Evolutionary conservation across 2,797 vertebrate genomes (phyloP), one percentile per base, ranked within the genome.

Genomic region (Synaphobranchus kaupii): DNA sequence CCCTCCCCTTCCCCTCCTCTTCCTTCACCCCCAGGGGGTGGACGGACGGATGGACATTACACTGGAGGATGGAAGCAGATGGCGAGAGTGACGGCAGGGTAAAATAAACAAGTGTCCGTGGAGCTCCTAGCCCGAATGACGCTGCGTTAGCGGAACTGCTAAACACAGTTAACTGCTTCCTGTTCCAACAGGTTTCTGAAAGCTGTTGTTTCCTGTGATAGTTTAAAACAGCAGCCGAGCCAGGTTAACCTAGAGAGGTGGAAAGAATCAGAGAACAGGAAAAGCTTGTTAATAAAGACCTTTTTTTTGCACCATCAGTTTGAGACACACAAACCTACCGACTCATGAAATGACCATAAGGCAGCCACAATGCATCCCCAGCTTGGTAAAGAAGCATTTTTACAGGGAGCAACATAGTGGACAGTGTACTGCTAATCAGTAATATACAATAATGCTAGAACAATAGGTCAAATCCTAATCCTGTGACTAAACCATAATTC

Each of bases 201-300:
- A 80, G 44, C 20, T 80, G 76, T 9, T 31, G 17, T 56, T 34
- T 44, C 25, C 25, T 6, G 47, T 66, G 63, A 48, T 66, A 84
- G 66, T 39, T 25, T 50, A 83, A 84, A 71, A 68, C 31, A 58
- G 25, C 31, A 84, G 86, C 86, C 39, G 66, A 66, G 22, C 25
- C 52, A 56, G 68, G 82, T 52, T n/a, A 76, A 82, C 48, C 86
- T 87, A 22, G 1, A 34, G 50, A 78, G 39, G 15, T 15, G 66
- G 17, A 71, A 31, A 71, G 60, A 63, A 63, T 63, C 60, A 71
- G 28, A 71, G 28, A 39, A 54, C 15, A 47, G 60, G 44, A 83
- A 47, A 84, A 10, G 9, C 3, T 44, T 48, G 76, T 48, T 0
- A 4, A 39, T 76, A 76, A 39, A 76, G 15, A 2, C n/a, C 4